Conservation (phyloP, 1,140 invertebrate species). For the Panagrolaimus sp. region DNA sequence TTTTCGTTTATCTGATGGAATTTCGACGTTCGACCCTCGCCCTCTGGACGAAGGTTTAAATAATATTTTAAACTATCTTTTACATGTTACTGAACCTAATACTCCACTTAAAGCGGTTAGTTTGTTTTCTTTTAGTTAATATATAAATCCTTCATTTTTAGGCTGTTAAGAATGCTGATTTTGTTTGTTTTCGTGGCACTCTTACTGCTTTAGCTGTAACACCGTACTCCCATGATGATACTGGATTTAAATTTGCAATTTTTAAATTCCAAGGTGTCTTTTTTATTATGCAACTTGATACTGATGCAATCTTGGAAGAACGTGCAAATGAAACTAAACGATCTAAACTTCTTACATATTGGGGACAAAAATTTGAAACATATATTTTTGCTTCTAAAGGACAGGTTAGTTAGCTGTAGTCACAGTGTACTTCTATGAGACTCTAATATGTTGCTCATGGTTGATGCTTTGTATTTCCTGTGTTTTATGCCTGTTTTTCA, state of each 20-base stretch:
- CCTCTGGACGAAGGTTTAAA: not conserved
- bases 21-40: not conserved
- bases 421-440: too few relatives aligned
- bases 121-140: too few relatives aligned
- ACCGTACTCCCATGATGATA: not conserved
- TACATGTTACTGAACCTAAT: not conserved
- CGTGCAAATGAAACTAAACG: not conserved
- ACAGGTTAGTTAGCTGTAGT: not conserved
- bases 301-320: not conserved
- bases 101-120: not conserved
- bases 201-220: not conserved
- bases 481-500: not conserved
- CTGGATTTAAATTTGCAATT: not conserved
- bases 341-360: not conserved
- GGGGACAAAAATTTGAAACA: constrained; percentile 6
- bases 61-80: not conserved
- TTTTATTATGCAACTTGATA: not conserved
- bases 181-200: not conserved
- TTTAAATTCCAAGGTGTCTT: not conserved
- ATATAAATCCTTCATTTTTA: too few relatives aligned
- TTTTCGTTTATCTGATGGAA: not conserved
- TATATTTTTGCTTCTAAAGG: not conserved
- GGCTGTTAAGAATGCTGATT: not conserved
- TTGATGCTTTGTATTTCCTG: too few relatives aligned
- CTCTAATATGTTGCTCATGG: too few relatives aligned